Evolutionary conservation across 2,113 vertebrate species (phyloP).

Genomic region (Cettia cetti): DNA sequence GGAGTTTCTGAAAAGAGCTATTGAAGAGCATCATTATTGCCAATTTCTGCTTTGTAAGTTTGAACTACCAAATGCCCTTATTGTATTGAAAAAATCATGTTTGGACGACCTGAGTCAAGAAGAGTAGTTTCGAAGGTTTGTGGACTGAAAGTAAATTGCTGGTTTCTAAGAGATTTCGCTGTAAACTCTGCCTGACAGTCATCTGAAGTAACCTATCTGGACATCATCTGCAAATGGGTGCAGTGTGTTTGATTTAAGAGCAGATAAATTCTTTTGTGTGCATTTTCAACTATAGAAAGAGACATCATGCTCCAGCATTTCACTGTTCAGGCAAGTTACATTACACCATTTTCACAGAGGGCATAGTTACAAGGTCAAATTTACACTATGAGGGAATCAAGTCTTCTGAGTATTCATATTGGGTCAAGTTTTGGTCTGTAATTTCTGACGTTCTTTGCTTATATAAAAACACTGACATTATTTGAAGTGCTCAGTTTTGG

Average conservation of each 20-base stretch:
- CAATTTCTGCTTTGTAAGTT: not conserved
- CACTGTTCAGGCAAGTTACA: not conserved
- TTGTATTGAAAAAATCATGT: not conserved
- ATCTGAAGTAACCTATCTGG: not conserved
- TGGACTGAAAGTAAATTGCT: conserved; percentile 12
- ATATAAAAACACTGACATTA: not conserved
- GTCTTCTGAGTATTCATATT: not conserved
- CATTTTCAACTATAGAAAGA: not conserved
- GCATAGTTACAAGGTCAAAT: not conserved
- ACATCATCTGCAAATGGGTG: not conserved
- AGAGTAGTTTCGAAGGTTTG: not conserved
- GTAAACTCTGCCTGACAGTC: not conserved
- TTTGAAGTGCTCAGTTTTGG: not conserved
- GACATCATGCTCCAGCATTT: not conserved
- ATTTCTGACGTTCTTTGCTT: not conserved
- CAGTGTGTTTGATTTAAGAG: not conserved
- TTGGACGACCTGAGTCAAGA: not conserved
- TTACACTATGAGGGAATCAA: not conserved
- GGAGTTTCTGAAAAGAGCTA: conserved; percentile 4
- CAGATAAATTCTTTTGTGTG: not conserved
- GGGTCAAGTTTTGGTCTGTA: not conserved
- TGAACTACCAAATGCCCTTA: not conserved
- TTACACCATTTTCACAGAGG: not conserved
- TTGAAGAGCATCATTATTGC: not conserved
- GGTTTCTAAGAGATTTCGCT: not conserved